Conservation (phyloP, 2,888 invertebrate genomes). For the Mystacides longicornis region DNA sequence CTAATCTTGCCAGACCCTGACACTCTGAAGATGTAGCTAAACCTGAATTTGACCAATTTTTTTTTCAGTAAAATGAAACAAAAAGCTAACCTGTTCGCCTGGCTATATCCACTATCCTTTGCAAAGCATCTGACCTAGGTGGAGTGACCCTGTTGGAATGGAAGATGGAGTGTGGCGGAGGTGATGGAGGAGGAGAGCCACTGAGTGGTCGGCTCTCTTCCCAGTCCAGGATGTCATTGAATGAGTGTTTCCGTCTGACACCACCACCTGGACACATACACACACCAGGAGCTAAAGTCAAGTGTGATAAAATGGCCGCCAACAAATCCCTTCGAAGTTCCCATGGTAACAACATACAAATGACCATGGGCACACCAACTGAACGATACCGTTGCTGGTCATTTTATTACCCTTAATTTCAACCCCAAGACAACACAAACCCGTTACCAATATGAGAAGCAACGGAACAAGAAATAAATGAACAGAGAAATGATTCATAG, state of each 20-base stretch:
- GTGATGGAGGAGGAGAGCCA: constrained; percentile 26
- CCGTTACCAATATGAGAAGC: no score
- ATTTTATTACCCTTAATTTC: no score
- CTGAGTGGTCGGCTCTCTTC: constrained; percentile 45
- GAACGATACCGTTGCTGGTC: no score
- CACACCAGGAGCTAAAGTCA: no score
- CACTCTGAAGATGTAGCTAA: no score
- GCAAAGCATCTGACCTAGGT: constrained; percentile 68
- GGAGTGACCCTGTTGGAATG: constrained; percentile 31
- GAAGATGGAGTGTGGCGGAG: constrained; percentile 20
- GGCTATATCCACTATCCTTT: constrained; percentile 81
- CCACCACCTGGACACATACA: constrained; percentile 35
- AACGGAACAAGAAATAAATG: no score
- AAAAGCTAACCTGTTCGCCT: constrained; percentile 59
- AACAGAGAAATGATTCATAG: no score
- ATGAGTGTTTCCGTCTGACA: constrained; percentile 69
- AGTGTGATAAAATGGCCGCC: no score
- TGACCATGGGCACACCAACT: no score
- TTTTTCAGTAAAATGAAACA: neutral
- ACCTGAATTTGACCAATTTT: neutral
- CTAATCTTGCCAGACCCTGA: no score
- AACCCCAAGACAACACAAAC: neutral
- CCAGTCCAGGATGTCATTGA: constrained; percentile 68
- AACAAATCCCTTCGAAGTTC: no score
- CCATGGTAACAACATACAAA: no score